A percentile compares a stretch with the other conserved stretches of the same genome.
These are phyloP conservation scores for Triplophysa yarkandensis DNA, from an alignment of 2,797 vertebrate species.

Conservation along the genomic window DNA sequence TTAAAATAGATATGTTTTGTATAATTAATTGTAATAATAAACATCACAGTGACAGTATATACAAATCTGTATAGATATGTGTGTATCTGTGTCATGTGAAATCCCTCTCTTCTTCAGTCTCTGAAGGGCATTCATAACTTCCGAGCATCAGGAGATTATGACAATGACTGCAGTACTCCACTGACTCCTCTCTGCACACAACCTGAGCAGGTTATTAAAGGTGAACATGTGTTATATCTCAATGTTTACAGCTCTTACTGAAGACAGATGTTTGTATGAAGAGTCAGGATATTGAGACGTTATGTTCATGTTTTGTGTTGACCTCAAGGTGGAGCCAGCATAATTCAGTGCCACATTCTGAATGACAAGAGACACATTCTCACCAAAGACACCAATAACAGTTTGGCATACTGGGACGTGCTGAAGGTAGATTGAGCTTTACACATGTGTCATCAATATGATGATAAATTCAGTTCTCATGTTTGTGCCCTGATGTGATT, in stretches of 20 bases:
- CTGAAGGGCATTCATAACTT: slow-evolving; percentile 99
- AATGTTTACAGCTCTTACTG: not conserved
- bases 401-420: slow-evolving; percentile 86
- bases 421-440: slow-evolving; percentile 73
- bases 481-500: not conserved
- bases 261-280: not conserved
- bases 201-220: slow-evolving; percentile 97
- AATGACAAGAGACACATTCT: slow-evolving; percentile 89
- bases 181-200: slow-evolving; percentile 92
- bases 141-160: slow-evolving; percentile 95
- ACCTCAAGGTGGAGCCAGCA: slow-evolving; percentile 83
- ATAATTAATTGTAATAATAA: too few species aligned
- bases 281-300: not conserved
- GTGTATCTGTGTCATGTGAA: slow-evolving; percentile 53
- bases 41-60: too few species aligned
- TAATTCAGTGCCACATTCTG: slow-evolving; percentile 87
- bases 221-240: slow-evolving; percentile 63
- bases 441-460: not conserved
- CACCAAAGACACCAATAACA: slow-evolving; percentile 89
- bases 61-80: not conserved
- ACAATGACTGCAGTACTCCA: slow-evolving; percentile 94
- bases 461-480: not conserved
- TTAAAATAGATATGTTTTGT: too few species aligned
- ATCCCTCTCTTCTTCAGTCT: slow-evolving; percentile 75
- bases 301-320: slow-evolving; percentile 34